These are phyloP conservation scores for Sprattus sprattus DNA, from an alignment of 2,113 vertebrate genomes.

Conservation along the genomic window DNA sequence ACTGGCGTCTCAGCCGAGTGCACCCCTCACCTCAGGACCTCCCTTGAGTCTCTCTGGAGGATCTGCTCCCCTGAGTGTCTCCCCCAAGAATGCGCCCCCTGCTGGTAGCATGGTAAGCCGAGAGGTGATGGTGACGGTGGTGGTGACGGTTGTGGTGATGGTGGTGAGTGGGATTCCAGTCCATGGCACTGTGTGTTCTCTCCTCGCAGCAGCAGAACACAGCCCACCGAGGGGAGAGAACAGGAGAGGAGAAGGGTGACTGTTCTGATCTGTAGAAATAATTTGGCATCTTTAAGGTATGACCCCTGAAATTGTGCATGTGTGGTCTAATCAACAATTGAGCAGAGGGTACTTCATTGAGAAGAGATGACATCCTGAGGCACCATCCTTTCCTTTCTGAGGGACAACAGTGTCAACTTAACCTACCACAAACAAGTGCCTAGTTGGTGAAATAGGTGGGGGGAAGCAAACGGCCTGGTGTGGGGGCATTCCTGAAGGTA, in stretches of 20 bases:
- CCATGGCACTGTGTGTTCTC: neutral
- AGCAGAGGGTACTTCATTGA: neutral
- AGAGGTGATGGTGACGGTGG: neutral
- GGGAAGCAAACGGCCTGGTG: constrained; percentile 57
- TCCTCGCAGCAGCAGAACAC: neutral
- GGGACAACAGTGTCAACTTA: neutral
- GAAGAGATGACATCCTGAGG: neutral
- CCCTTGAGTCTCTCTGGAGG: neutral
- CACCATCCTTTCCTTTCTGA: neutral
- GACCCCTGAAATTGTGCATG: no score
- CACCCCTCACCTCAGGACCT: neutral
- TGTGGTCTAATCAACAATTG: neutral
- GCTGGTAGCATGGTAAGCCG: constrained; percentile 10
- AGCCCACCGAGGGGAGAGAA: neutral
- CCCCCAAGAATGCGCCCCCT: constrained; percentile 29
- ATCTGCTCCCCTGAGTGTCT: neutral
- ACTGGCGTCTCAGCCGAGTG: neutral
- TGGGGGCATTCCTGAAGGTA: constrained; percentile 68
- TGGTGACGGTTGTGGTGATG: neutral
- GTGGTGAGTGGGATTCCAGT: neutral
- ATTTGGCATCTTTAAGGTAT: neutral
- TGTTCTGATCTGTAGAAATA: neutral
- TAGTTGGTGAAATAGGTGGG: constrained; percentile 46
- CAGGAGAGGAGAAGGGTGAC: constrained; percentile 12
- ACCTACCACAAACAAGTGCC: neutral